phyloP scores from a whole-genome alignment of 2,888 invertebrate genomes.

The Achlya flavicornis region DNA sequence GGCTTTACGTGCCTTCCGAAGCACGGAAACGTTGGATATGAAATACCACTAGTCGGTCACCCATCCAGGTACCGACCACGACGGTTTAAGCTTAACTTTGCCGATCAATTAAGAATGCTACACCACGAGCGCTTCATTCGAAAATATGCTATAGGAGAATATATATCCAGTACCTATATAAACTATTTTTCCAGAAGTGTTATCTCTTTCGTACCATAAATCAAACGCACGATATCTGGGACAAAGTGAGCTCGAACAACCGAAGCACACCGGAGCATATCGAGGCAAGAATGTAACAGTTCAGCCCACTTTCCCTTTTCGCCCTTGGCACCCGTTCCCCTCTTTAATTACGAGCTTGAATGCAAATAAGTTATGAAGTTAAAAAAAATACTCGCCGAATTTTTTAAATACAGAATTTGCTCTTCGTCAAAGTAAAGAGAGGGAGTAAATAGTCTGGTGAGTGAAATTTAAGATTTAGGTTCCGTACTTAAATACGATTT shows the following conservation, averaged over 20 bases:
- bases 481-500: neutral
- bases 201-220: neutral
- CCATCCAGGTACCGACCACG: no score
- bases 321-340: conserved; percentile 36
- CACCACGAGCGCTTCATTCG: no score
- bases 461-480: neutral
- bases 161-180: neutral
- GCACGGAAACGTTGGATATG: no score
- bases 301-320: conserved; percentile 26
- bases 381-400: conserved; percentile 48
- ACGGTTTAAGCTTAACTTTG: no score
- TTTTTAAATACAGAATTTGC: conserved; percentile 44
- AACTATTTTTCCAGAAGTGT: neutral
- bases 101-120: no score
- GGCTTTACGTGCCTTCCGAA: no score
- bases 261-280: neutral
- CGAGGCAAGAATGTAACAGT: conserved; percentile 14
- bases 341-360: conserved; percentile 61
- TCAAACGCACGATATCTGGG: neutral
- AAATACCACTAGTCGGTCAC: no score
- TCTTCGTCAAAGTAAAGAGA: conserved; percentile 36
- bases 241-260: neutral
- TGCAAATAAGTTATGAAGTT: conserved; percentile 66
- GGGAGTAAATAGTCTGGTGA: conserved; percentile 28
- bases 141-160: no score